These are phyloP conservation scores for Acrobasis suavella DNA, from an alignment of 2,888 invertebrate genomes.

Conservation along the genomic window DNA sequence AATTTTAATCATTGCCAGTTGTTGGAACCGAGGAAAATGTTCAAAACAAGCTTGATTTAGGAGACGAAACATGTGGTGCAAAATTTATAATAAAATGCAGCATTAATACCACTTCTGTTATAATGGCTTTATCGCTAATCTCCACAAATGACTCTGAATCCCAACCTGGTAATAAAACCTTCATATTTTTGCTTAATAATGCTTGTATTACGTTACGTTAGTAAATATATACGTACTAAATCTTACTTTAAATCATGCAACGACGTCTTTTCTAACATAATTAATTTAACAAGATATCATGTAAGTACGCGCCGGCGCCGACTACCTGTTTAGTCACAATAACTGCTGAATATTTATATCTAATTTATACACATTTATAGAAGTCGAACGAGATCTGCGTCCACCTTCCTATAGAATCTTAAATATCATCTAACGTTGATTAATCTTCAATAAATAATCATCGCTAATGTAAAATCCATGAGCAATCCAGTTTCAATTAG, in stretches of 20 bases:
- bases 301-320: conserved; percentile 21
- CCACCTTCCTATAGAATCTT: conserved; percentile 22
- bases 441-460: conserved; percentile 27
- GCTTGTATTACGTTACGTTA: neutral
- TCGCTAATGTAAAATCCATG: conserved; percentile 26
- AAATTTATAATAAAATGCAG: conserved; percentile 52
- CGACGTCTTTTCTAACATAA: neutral
- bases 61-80: conserved; percentile 58
- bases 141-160: conserved; percentile 22
- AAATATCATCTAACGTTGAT: conserved; percentile 2
- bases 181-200: conserved; percentile 3
- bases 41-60: conserved; percentile 79
- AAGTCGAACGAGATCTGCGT: conserved; percentile 4
- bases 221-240: neutral
- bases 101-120: conserved; percentile 33
- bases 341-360: conserved; percentile 23
- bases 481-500: conserved; percentile 56
- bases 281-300: conserved; percentile 9
- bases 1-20: conserved; percentile 81
- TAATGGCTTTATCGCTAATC: conserved; percentile 25
- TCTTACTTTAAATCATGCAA: neutral
- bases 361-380: conserved; percentile 23
- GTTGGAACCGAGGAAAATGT: conserved; percentile 73
- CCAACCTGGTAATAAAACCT: neutral
- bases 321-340: conserved; percentile 17